Base-by-base conservation (phyloP, 1,140 invertebrate species). In the Heliconius melpomene region DNA sequence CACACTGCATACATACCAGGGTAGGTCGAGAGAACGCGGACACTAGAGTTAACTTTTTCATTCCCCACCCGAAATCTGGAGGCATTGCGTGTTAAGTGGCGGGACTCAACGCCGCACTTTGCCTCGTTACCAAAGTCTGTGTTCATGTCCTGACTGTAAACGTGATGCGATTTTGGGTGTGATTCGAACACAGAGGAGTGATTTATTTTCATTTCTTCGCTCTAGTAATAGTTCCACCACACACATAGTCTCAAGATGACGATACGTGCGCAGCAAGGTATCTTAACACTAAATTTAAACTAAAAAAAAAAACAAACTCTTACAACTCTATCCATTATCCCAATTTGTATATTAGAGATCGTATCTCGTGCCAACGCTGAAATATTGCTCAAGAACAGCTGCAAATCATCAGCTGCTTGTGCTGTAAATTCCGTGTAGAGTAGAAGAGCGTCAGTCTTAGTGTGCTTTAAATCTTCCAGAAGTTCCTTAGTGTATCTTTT, bases 381-480 rank as follows among this genome's bases (percentile, higher is more conserved):
- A 18, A 93, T 85, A 23, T 91, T 91, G 40, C 71, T 83, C 1
- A 92, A 60, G 82, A 92, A 92, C 2, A 46, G 71, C 50, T 86
- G 87, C 74, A 93, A 79, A 29, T 90, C 86, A 1, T 66, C 26
- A 0, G 86, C 87, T 3, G 89, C 83, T n/a, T 84, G 83, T 1
- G 85, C 83, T 0, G 88, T 82, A 79, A 86, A 92, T 81, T 92
- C 91, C 0, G 87, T 93, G 79, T 90, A 92, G 6, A 93, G 85
- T 0, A 91, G 86, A 3, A 90, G 75, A 0, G 86, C 88, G 8
- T 91, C 89, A 0, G 77, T 79, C 74, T 87, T 88, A 0, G 85
- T 84, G 2, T 79, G 50, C 20, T 84, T 75, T 26, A 91, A 79
- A 20, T 93, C 84, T 18, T 86, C 71, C 8, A 82, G n/a, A 76